Evolutionary conservation across 2,113 vertebrate genomes (phyloP).

Genomic region (Rutilus rutilus): DNA sequence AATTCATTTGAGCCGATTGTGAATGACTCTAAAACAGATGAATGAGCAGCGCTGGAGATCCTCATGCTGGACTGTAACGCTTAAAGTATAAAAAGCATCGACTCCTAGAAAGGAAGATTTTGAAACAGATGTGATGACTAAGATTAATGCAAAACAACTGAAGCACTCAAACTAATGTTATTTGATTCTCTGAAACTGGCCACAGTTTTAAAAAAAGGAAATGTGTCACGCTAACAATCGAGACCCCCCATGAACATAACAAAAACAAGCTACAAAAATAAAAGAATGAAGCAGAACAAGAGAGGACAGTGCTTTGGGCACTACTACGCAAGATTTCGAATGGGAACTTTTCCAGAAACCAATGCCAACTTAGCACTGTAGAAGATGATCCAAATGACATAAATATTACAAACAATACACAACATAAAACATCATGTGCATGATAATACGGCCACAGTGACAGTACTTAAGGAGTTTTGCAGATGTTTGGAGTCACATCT

Average conservation of each 20-base stretch:
- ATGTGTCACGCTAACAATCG: background rate
- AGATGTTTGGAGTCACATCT: constrained; percentile 14
- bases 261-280: background rate
- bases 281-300: background rate
- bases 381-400: background rate
- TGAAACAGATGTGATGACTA: constrained; percentile 24
- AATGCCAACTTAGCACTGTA: background rate
- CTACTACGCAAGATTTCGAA: background rate
- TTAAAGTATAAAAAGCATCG: background rate
- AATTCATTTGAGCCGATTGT: constrained; percentile 70
- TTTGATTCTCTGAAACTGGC: constrained; percentile 10
- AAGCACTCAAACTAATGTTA: constrained; percentile 18
- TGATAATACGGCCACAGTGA: background rate
- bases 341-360: background rate
- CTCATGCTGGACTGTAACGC: background rate
- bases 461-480: constrained; percentile 14
- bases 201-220: background rate
- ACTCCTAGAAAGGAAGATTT: background rate
- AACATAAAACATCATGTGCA: background rate
- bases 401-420: background rate
- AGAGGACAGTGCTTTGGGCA: background rate
- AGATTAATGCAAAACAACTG: constrained; percentile 35
- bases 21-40: constrained; percentile 56
- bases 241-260: background rate
- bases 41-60: constrained; percentile 23